These are phyloP conservation scores for Tetrax tetrax DNA, from an alignment of 2,113 vertebrate species.

Conservation along the genomic window DNA sequence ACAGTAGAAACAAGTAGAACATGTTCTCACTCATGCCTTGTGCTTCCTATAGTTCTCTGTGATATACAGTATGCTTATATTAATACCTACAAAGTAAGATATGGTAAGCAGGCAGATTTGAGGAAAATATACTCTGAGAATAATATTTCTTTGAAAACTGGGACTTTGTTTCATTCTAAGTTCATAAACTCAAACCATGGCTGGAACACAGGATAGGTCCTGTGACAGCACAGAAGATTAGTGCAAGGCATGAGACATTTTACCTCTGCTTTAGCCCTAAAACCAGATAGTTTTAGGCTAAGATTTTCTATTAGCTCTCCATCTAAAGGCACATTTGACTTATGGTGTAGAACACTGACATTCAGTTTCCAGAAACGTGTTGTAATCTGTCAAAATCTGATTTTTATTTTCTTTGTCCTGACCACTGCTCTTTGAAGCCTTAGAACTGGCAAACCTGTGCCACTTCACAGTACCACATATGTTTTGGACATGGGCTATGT, in stretches of 20 bases:
- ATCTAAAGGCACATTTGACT: neutral
- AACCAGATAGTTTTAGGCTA: accelerated
- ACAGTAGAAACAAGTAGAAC: neutral
- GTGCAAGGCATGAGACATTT: neutral
- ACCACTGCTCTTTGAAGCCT: neutral
- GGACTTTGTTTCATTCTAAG: neutral
- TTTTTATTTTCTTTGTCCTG: neutral
- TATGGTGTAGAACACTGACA: neutral
- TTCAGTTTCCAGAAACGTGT: neutral
- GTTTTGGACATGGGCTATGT: neutral
- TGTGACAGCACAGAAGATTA: neutral
- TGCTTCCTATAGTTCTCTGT: neutral
- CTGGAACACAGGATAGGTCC: neutral
- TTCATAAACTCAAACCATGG: neutral
- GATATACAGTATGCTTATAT: neutral
- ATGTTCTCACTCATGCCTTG: neutral
- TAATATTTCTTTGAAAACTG: neutral
- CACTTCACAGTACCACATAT: neutral
- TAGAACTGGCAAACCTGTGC: neutral
- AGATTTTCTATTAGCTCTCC: neutral
- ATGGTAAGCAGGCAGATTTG: neutral
- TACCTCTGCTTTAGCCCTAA: neutral
- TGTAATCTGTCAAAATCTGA: neutral
- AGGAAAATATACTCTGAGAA: neutral
- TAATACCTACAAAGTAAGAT: neutral